Evolutionary conservation across 2,888 invertebrate species (phyloP).

Genomic region (Pseudanteris insignis): DNA sequence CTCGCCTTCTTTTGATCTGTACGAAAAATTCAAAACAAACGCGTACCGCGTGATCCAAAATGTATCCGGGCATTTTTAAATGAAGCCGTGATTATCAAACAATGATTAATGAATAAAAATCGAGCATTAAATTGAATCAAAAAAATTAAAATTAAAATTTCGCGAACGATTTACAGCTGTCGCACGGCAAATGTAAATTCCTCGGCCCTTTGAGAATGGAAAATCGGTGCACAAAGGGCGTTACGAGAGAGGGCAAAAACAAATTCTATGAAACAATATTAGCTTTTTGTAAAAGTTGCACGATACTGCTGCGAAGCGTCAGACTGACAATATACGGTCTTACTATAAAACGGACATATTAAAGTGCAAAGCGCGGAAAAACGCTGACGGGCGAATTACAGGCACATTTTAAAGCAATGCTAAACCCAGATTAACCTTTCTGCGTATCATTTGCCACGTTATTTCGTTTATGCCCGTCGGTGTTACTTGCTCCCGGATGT

Average conservation of each 20-base stretch:
- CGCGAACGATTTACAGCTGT: too few species aligned
- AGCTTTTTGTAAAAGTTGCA: constrained; percentile 14
- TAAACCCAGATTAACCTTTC: constrained; percentile 42
- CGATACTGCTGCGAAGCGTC: constrained; percentile 13
- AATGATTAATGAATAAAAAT: too few species aligned
- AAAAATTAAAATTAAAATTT: too few species aligned
- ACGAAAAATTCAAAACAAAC: too few species aligned
- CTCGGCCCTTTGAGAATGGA: too few species aligned
- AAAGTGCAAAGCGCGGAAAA: constrained; percentile 34
- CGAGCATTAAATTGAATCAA: too few species aligned
- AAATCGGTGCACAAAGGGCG: too few species aligned
- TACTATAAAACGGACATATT: constrained; percentile 30
- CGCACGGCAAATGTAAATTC: too few species aligned
- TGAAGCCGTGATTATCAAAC: too few species aligned
- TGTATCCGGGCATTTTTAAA: too few species aligned
- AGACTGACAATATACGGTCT: constrained; percentile 25
- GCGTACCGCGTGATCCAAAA: too few species aligned
- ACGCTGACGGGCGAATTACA: constrained; percentile 41
- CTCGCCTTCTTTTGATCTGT: too few species aligned
- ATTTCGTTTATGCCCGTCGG: constrained; percentile 33
- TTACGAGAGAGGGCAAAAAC: not conserved
- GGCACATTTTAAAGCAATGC: constrained; percentile 39
- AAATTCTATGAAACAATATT: constrained; percentile 11
- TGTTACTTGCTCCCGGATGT: constrained; percentile 23
- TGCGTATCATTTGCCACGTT: constrained; percentile 38